Base-by-base conservation (phyloP, 2,797 vertebrate species). In the Lemur catta region DNA sequence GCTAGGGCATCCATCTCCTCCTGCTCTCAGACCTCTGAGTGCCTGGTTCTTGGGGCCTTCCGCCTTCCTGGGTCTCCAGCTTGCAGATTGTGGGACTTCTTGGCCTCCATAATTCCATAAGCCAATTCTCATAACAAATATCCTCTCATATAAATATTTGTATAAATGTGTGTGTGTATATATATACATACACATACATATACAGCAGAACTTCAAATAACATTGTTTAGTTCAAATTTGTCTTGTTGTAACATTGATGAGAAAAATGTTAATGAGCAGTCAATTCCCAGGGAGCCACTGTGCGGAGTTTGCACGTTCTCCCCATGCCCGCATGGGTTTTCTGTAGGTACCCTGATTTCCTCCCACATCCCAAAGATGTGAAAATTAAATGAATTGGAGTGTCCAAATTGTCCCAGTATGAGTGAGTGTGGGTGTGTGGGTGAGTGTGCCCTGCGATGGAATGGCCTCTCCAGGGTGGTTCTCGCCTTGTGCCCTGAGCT, bases 371-470 rank as follows among this genome's bases (percentile, higher is more conserved):
- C 74, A 75, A 50, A 75, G 17, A 50, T 22, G 30, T 50, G 15
- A 30, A 33, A 30, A 75, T 50, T n/a, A 75, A 15, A 46, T 75
- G 46, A 50, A 50, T 7, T 75, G 46, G 46, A 18, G 30, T 50
- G 3, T 12, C 46, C 33, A 12, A 75, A n/a, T 50, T 46, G 74
- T 50, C 6, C 46, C 30, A n/a, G 17, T 22, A 28, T 20, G 10
- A 33, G 30, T n/a, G 10, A 48, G 30, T 7, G 74, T 75, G 74
- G 17, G 5, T 20, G 5, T 13, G 17, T 0, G 0, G 0, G 11
- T 12, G 46, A 75, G 30, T 33, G 17, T 50, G 30, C 9, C 43
- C 72, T 48, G 72, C 0, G 2, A 50, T 4, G 74, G 74, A 33
- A 50, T 50, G 18, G 74, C 17, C 17, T 75, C 46, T n/a, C 46